Evolutionary conservation across 2,888 invertebrate genomes (phyloP), one percentile per base, ranked within the genome.

Genomic region (Erannis defoliaria): DNA sequence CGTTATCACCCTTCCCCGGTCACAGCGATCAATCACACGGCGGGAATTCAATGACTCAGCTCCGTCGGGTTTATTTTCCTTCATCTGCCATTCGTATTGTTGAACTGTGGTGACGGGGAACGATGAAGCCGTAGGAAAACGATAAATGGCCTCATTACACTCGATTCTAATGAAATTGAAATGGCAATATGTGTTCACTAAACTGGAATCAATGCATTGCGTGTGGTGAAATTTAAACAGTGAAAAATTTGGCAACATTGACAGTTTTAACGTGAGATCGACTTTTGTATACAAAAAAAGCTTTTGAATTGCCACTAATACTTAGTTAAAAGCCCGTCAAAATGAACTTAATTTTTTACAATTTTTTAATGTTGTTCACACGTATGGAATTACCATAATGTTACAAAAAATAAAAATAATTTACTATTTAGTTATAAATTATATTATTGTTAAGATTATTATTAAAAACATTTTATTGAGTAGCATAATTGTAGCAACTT

Each of bases 1-100:
- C 38, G 50, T 50, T 19, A 38, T 38, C 38, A 38, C 45, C 43
- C 26, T 14, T 43, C 14, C 35, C n/a, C 33, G 43, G 51, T 45
- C 29, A 19, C 14, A 4, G 23, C 23, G 45, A 55, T 70, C 63
- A 64, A 64, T 57, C 55, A 37, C 65, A 40, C 53, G 54, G 43
- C 18, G 51, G 66, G 49, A 42, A 57, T 50, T 42, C 68, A 66
- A 73, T 80, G 80, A 81, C 70, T 82, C 80, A 73, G 76, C 76
- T 46, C 33, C 57, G 40, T 9, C 55, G 62, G 45, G 42, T 46
- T 45, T 45, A 64, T 74, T 77, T 73, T 55, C 69, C 68, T 72
- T 72, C 74, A 62, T 67, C 70, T 67, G 66, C 72, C 72, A 69
- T 73, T 62, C 67, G 57, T 68, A 72, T 73, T 74, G 71, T 70